Evolutionary conservation across 2,113 vertebrate genomes (phyloP).

Genomic region (Misgurnus mizolepis): DNA sequence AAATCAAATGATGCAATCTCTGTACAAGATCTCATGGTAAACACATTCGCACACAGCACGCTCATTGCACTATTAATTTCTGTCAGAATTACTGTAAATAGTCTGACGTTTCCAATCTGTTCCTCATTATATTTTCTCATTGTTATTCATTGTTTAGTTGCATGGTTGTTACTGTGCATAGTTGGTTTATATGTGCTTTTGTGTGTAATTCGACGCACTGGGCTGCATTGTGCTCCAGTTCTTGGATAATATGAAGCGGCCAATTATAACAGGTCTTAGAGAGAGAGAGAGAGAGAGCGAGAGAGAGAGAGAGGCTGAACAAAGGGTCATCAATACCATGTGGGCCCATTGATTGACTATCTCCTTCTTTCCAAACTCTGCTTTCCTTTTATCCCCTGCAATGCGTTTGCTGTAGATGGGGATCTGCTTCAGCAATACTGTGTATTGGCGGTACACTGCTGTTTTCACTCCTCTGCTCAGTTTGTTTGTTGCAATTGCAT

Average conservation of each 20-base stretch:
- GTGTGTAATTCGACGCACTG: neutral
- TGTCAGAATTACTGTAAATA: neutral
- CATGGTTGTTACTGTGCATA: neutral
- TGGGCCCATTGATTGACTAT: slow-evolving; percentile 37
- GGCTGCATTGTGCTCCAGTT: neutral
- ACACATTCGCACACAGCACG: neutral
- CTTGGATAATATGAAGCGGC: slow-evolving; percentile 34
- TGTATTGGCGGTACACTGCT: neutral
- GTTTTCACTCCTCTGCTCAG: neutral
- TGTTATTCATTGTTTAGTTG: slow-evolving; percentile 23
- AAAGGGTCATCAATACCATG: slow-evolving; percentile 34
- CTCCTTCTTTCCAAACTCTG: slow-evolving; percentile 13
- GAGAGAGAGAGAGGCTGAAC: slow-evolving; percentile 7
- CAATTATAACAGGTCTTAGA: slow-evolving; percentile 21
- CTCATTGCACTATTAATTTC: neutral
- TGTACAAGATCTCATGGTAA: neutral
- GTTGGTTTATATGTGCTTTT: slow-evolving; percentile 14
- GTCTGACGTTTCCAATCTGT: slow-evolving; percentile 22
- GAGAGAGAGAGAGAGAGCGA: neutral
- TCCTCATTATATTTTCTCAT: slow-evolving; percentile 23
- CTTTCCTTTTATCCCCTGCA: slow-evolving; percentile 1
- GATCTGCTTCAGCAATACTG: neutral
- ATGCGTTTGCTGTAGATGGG: neutral
- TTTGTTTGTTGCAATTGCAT: slow-evolving; percentile 1
- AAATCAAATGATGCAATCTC: neutral